Evolutionary conservation across 2,797 vertebrate genomes (phyloP).

Genomic region (Erethizon dorsatum): DNA sequence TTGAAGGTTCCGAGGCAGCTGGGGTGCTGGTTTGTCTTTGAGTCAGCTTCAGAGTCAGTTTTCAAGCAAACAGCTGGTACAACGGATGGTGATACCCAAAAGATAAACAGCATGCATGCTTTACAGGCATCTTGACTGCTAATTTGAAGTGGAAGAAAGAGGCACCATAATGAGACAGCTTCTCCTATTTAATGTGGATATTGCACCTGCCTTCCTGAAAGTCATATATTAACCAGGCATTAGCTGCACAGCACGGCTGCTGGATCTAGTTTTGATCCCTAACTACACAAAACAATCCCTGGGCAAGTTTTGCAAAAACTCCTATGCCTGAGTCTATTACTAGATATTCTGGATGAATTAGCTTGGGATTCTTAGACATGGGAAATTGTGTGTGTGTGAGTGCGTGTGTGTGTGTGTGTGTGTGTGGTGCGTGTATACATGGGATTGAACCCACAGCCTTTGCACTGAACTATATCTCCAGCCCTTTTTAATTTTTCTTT

Average conservation of each 20-base stretch:
- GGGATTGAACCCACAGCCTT: background rate
- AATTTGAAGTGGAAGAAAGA: constrained; percentile 72
- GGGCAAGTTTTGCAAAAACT: background rate
- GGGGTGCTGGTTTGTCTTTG: constrained; percentile 80
- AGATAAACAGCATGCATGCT: constrained; percentile 61
- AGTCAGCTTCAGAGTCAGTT: constrained; percentile 80
- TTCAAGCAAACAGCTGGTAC: constrained; percentile 78
- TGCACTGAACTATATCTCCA: background rate
- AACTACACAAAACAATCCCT: fast-evolving
- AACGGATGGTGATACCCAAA: constrained; percentile 58
- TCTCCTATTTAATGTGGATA: background rate
- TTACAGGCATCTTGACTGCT: constrained; percentile 61
- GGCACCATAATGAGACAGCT: background rate
- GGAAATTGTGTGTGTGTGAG: background rate
- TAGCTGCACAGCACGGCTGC: background rate
- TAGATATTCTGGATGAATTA: background rate
- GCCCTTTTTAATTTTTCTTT: background rate
- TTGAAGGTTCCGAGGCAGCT: constrained; percentile 40
- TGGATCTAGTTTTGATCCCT: background rate
- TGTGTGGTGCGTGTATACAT: background rate
- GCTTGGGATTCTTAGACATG: no score
- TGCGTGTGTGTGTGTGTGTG: background rate
- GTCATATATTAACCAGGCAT: background rate
- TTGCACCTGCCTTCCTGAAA: background rate
- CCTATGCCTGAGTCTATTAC: no score